Percentiles rank a stretch among this genome's conserved stretches.
phyloP scores from a whole-genome alignment of 2,113 vertebrate genomes.

The Cariama cristata region DNA sequence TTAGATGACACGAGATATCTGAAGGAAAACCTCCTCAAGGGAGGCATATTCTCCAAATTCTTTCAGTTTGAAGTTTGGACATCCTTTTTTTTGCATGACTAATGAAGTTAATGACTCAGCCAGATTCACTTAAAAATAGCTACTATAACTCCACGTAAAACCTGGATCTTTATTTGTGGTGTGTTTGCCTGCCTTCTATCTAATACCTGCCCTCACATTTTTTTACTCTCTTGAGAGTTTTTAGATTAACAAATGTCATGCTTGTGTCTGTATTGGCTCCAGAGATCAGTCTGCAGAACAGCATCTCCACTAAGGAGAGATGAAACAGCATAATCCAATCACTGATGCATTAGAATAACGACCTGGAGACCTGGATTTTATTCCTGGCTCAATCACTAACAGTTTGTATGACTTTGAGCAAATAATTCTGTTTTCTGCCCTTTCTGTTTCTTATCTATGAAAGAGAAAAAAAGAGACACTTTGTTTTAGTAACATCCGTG shows the following conservation, averaged over 20 bases:
- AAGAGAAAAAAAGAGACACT: background rate
- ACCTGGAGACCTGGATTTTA: background rate
- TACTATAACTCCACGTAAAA: background rate
- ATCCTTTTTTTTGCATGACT: background rate
- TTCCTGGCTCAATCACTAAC: background rate
- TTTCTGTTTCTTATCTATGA: background rate
- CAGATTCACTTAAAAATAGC: background rate
- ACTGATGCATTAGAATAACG: background rate
- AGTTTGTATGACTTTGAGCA: background rate
- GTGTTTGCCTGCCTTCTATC: background rate
- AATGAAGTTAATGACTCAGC: background rate
- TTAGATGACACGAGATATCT: background rate
- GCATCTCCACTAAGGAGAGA: background rate
- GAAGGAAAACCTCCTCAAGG: background rate
- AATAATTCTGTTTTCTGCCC: background rate
- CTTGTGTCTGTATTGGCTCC: background rate
- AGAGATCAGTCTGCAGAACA: background rate
- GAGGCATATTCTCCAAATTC: background rate
- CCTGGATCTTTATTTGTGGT: background rate
- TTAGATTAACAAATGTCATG: background rate
- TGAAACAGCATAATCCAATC: background rate
- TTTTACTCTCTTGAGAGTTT: background rate
- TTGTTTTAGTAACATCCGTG: fast-evolving
- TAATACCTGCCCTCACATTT: background rate
- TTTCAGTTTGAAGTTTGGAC: background rate